These are phyloP conservation scores for Cephus rjabovi DNA, from an alignment of 2,888 invertebrate genomes.

Conservation along the genomic window DNA sequence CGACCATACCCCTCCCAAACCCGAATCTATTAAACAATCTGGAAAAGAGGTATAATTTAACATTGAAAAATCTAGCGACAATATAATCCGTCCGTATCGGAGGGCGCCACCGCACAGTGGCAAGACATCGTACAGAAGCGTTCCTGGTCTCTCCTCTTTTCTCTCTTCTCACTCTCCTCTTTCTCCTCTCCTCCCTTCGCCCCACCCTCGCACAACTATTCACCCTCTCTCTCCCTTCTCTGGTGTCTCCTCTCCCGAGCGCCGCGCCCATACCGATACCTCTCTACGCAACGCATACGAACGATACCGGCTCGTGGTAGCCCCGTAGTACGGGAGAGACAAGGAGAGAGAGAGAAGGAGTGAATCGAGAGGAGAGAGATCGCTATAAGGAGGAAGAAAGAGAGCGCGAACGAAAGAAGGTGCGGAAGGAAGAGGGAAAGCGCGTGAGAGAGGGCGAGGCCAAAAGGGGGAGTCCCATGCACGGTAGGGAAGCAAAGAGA, in stretches of 20 bases:
- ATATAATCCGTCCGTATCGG: constrained; percentile 19
- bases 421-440: constrained; percentile 60
- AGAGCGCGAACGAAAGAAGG: constrained; percentile 40
- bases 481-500: constrained; percentile 19
- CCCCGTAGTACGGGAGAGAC: constrained; percentile 35
- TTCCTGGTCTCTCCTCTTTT: constrained; percentile 20
- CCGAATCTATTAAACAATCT: neutral
- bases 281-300: neutral
- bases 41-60: neutral
- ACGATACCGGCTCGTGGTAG: constrained; percentile 37
- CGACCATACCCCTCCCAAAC: neutral
- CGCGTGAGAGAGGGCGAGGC: constrained; percentile 40
- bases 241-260: constrained; percentile 8
- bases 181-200: constrained; percentile 6
- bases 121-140: constrained; percentile 25
- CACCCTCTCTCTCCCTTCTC: constrained; percentile 22
- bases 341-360: constrained; percentile 57
- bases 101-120: constrained; percentile 56
- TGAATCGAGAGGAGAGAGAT: constrained; percentile 53
- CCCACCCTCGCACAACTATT: constrained; percentile 16
- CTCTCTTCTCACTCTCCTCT: constrained; percentile 3
- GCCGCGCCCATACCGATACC: constrained; percentile 38
- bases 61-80: neutral
- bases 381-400: constrained; percentile 21
- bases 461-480: constrained; percentile 23